Evolutionary conservation across 2,888 invertebrate species (phyloP).

Genomic region (Noctua fimbriata): DNA sequence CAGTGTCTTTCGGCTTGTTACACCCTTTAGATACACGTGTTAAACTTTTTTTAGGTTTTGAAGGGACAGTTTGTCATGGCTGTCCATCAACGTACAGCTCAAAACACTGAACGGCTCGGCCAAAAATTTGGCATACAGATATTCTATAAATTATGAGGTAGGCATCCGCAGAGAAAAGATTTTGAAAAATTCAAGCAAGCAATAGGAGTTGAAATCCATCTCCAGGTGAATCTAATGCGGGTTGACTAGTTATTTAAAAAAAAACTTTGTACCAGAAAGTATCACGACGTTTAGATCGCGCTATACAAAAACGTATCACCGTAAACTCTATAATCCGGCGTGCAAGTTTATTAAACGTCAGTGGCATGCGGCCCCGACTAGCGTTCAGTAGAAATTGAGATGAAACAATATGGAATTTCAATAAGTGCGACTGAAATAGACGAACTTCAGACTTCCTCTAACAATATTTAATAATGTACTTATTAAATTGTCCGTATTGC

Average conservation of each 20-base stretch:
- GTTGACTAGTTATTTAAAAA: not conserved
- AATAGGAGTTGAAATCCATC: not conserved
- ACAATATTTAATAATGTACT: conserved; percentile 62
- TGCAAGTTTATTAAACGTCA: conserved; percentile 85
- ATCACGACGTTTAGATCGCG: conserved; percentile 33
- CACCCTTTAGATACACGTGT: too few relatives aligned
- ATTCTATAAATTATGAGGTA: not conserved
- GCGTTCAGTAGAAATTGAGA: conserved; percentile 73
- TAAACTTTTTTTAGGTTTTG: too few relatives aligned
- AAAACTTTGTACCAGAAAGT: conserved; percentile 6
- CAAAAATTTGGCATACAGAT: not conserved
- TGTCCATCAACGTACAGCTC: too few relatives aligned
- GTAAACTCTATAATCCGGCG: conserved; percentile 77
- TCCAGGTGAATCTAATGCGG: not conserved
- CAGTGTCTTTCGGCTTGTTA: too few relatives aligned
- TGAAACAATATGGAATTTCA: conserved; percentile 73
- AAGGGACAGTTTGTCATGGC: too few relatives aligned
- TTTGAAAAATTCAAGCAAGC: not conserved
- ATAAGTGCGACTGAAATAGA: conserved; percentile 74
- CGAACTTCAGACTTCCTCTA: conserved; percentile 64
- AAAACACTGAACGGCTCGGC: too few relatives aligned
- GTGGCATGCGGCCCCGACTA: conserved; percentile 77
- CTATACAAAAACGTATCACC: conserved; percentile 75
- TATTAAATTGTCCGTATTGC: conserved; percentile 66
- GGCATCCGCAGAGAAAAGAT: not conserved